Evolutionary conservation across 2,113 vertebrate genomes (phyloP), one percentile per base, ranked within the genome.

Genomic region (Dermatemys mawii): DNA sequence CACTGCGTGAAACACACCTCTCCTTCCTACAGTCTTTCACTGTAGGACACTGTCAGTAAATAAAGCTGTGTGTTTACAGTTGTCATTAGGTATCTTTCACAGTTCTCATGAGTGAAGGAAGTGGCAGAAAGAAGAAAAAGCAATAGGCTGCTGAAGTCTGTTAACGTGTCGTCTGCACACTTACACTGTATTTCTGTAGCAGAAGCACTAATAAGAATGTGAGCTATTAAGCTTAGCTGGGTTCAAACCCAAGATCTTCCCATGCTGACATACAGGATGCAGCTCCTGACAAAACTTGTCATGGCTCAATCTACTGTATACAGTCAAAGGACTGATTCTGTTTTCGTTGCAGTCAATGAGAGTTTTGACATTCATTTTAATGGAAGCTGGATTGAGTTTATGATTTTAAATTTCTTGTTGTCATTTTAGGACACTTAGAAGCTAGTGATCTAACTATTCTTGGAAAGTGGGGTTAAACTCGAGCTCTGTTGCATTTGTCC

Each of bases 91-190:
- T 27, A 83, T 86, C 87, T 83, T 78, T 51, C 89, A 89, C 86
- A 78, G 0, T n/a, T n/a, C 41, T n/a, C 85, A 63, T 81, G 70
- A 51, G 26, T 92, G 85, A 78, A 90, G 94, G 95, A 94, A 93
- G 84, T 44, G 46, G 11, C 88, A 24, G 9, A 38, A 76, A 88
- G 91, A 44, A 93, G 88, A 57, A 70, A 86, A 57, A 26, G 16
- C 4, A 57, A 44, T 29, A 53, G 48, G 44, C 70, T 94, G 11
- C 63, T 85, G 85, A 51, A 46, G 13, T 81, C 76, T 92, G 87
- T 73, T 91, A n/a, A 55, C 44, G 4, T 21, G 16, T 78, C 19
- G 8, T 5, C 1, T 75, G 53, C 26, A 67, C 84, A 17, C 57
- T 63, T 2, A 48, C 48, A 11, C 48, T 48, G 48, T 48, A 11